A percentile compares a stretch with the other conserved stretches of the same genome.
These are phyloP conservation scores for pig (Sus scrofa) DNA, from an alignment of 2,113 vertebrate species.

Conservation along the genomic window T2T-Sscrofa CM000818.6:17673501-17674000, in stretches of 20 bases:
- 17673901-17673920: background rate
- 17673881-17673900: background rate
- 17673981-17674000: background rate
- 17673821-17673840: background rate
- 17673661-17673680: background rate
- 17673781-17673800: background rate
- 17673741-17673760: constrained; percentile 14
- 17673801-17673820: background rate
- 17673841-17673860: background rate
- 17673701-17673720: constrained; percentile 44
- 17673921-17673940: background rate
- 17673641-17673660: background rate
- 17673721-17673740: background rate
- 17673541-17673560: background rate
- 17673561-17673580: background rate
- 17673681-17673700: background rate
- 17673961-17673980: background rate
- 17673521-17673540: background rate
- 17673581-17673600: background rate
- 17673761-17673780: background rate
- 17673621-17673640: background rate
- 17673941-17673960: background rate
- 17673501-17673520: background rate
- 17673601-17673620: background rate
- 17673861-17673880: background rate